Percentiles rank a stretch among this genome's conserved stretches.
Evolutionary conservation across 2,113 vertebrate genomes (phyloP).

Genomic region (Pelmatolapia mariae): DNA sequence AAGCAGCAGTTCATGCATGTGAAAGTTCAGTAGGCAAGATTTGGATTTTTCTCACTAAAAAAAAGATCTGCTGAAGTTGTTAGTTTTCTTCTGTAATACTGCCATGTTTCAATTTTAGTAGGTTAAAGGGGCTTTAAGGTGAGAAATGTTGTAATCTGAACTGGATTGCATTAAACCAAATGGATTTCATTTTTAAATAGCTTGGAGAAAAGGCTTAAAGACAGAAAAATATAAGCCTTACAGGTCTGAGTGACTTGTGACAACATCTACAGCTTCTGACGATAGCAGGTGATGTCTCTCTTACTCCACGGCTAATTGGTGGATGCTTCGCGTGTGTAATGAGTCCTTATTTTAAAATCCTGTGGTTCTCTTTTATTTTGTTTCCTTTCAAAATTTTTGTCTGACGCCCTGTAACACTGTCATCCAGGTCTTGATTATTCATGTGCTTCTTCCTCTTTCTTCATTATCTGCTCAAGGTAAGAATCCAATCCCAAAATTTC

Average conservation of each 20-base stretch:
- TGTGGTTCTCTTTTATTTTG: background rate
- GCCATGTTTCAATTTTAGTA: background rate
- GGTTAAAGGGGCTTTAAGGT: background rate
- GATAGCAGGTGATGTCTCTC: background rate
- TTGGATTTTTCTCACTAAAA: background rate
- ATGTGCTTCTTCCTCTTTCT: background rate
- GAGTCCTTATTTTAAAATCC: background rate
- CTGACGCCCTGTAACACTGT: background rate
- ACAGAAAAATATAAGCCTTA: background rate
- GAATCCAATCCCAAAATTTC: background rate
- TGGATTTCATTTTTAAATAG: background rate
- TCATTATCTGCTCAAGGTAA: background rate
- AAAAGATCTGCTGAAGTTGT: background rate
- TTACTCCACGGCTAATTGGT: background rate
- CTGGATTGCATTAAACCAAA: background rate
- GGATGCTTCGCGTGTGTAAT: background rate
- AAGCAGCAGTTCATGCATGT: background rate
- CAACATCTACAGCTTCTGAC: background rate
- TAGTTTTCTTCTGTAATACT: background rate
- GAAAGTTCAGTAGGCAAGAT: background rate
- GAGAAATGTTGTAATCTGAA: background rate
- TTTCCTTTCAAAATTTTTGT: background rate
- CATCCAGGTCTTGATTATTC: background rate
- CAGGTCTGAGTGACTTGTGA: background rate
- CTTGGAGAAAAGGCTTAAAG: background rate